Conservation (phyloP, 2,113 vertebrate genomes). For the Perca flavescens region DNA sequence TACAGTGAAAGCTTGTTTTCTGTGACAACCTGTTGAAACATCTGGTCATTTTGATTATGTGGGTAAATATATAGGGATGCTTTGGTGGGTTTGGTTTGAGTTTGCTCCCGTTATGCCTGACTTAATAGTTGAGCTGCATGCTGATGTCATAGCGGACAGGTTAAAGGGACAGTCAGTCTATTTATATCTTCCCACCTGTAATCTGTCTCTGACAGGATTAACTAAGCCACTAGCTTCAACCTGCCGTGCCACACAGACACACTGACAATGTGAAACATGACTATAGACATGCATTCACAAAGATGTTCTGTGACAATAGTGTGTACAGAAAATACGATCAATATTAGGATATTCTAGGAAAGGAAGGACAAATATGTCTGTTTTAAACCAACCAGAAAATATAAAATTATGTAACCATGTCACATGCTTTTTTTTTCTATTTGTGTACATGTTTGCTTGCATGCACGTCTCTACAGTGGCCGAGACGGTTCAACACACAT, state of each 20-base stretch:
- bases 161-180: conserved; percentile 79
- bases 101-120: conserved; percentile 45
- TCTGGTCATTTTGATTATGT: not conserved
- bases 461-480: not conserved
- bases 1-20: not conserved
- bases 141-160: conserved; percentile 64
- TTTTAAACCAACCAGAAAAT: conserved; percentile 9
- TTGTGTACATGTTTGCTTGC: conserved; percentile 1
- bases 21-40: conserved; percentile 13
- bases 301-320: conserved; percentile 22
- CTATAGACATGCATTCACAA: conserved; percentile 37
- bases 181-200: conserved; percentile 79
- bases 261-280: conserved; percentile 40
- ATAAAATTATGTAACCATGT: not conserved
- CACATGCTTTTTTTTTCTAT: not conserved
- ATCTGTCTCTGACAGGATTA: conserved; percentile 81
- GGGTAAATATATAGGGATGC: not conserved
- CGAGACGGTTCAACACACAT: too few relatives aligned
- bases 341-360: not conserved
- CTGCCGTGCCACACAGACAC: conserved; percentile 50
- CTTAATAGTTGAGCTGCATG: conserved; percentile 63
- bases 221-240: conserved; percentile 51
- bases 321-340: not conserved
- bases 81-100: conserved; percentile 19
- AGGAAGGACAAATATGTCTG: conserved; percentile 16